These are phyloP conservation scores for Caenorhabditis virilis DNA, from an alignment of 2,888 invertebrate species.

Conservation along the genomic window DNA sequence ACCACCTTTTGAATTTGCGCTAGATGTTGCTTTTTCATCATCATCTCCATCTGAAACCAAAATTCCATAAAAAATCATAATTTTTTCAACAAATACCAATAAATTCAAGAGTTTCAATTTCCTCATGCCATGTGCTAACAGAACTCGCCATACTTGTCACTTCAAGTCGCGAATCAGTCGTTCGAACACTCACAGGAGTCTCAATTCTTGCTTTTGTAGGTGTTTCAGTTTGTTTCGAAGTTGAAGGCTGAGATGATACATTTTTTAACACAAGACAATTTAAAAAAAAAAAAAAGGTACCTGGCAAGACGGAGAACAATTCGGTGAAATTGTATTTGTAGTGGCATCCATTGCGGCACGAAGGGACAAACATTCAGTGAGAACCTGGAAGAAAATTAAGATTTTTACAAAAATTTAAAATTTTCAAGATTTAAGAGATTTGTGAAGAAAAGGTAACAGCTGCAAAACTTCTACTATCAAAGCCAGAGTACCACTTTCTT, in stretches of 20 bases:
- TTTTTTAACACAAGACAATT: neutral
- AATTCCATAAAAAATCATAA: neutral
- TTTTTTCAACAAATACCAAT: slow-evolving; percentile 24
- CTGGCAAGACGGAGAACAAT: no score
- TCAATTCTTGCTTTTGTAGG: neutral
- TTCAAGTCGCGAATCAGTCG: slow-evolving; percentile 30
- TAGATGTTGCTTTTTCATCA: slow-evolving; percentile 4
- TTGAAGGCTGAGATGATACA: slow-evolving; percentile 13
- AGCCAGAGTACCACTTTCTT: no score
- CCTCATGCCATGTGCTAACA: slow-evolving; percentile 49
- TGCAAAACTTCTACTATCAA: no score
- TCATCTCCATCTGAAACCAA: slow-evolving; percentile 18
- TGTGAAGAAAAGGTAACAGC: slow-evolving; percentile 4
- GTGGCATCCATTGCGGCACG: slow-evolving; percentile 36
- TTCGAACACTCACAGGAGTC: slow-evolving; percentile 31
- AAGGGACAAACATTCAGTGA: slow-evolving; percentile 43
- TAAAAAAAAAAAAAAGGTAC: no score
- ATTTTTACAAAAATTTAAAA: neutral
- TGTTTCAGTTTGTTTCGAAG: slow-evolving; percentile 12
- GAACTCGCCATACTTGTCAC: slow-evolving; percentile 47
- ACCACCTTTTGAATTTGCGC: slow-evolving; percentile 3
- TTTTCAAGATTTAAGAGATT: slow-evolving; percentile 4
- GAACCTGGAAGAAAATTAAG: slow-evolving; percentile 26
- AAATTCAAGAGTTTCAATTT: slow-evolving; percentile 47
- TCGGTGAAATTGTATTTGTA: neutral